Evolutionary conservation across 2,113 vertebrate genomes (phyloP), one percentile per base, ranked within the genome.

Genomic region (Dascyllus trimaculatus): DNA sequence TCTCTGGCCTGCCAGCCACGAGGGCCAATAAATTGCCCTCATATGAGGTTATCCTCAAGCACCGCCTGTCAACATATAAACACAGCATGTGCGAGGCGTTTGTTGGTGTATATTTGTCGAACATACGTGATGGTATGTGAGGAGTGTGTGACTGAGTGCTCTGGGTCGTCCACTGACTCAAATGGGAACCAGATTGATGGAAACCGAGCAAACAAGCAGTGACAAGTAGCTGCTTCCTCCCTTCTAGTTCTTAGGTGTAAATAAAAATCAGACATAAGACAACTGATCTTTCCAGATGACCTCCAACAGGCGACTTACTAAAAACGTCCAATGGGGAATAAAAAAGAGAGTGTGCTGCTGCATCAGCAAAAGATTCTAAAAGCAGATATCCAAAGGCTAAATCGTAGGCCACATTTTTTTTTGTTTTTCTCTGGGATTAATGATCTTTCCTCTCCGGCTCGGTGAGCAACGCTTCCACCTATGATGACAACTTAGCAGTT

Each of bases 1-100:
- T 87, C 82, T 87, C 62, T 64, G 64, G 45, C 53, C 75, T 78
- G 75, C 60, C 82, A 75, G 64, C 43, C 53, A 60, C 17, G 21
- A 48, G 65, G 57, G 17, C 32, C 43, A 38, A 78, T 72, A 78
- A 59, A 82, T 62, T 59, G 32, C 53, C 56, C 61, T 69, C 24
- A 26, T 71, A 78, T 82, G 80, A 76, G 53, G 70, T 35, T 72
- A 75, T 38, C 53, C 35, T 71, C 15, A 29, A 65, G 73, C 19
- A 6, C 40, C 60, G 52, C 57, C 35, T 65, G 49, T 69, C 65
- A 62, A 49, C 25, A 62, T 9, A 2, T 54, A 52, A 65, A 69
- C 62, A 38, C 14, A 17, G 26, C 35, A 51, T 35, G 4, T 59
- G 40, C 49, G 32, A 21, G n/a, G 40, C 45, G 54, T 61, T 18